These are phyloP conservation scores for Anableps anableps DNA, from an alignment of 2,797 vertebrate species.

Conservation along the genomic window DNA sequence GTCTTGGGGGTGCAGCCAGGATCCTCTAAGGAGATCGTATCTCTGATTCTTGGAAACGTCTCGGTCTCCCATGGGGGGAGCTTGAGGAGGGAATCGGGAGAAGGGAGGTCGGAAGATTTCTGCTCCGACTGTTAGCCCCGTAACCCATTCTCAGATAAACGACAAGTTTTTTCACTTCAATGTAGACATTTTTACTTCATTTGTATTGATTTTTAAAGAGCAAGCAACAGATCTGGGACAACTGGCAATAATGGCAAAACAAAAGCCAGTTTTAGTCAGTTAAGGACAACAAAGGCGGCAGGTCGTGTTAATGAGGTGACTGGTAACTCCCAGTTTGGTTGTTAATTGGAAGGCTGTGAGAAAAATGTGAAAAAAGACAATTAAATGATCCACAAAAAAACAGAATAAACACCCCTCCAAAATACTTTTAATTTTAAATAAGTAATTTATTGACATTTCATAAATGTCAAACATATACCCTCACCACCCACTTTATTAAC, in stretches of 20 bases:
- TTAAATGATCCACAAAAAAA: neutral
- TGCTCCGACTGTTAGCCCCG: neutral
- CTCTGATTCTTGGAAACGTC: neutral
- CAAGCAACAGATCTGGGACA: neutral
- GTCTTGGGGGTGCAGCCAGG: neutral
- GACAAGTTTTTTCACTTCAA: neutral
- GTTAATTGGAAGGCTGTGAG: neutral
- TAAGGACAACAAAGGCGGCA: neutral
- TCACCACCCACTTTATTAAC: no score
- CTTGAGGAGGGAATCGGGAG: neutral
- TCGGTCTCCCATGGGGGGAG: neutral
- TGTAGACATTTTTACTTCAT: neutral
- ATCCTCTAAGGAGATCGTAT: neutral
- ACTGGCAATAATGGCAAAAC: neutral
- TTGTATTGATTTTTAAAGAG: neutral
- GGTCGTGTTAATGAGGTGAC: neutral
- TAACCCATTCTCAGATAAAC: neutral
- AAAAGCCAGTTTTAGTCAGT: neutral
- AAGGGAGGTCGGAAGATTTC: neutral
- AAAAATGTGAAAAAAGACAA: neutral
- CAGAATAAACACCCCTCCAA: neutral
- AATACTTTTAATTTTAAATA: neutral
- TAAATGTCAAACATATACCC: neutral
- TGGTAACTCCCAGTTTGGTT: neutral
- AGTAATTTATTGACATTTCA: neutral